Evolutionary conservation across 1,140 invertebrate species (phyloP), one percentile per base, ranked within the genome.

Genomic region (Drosophila orena): DNA sequence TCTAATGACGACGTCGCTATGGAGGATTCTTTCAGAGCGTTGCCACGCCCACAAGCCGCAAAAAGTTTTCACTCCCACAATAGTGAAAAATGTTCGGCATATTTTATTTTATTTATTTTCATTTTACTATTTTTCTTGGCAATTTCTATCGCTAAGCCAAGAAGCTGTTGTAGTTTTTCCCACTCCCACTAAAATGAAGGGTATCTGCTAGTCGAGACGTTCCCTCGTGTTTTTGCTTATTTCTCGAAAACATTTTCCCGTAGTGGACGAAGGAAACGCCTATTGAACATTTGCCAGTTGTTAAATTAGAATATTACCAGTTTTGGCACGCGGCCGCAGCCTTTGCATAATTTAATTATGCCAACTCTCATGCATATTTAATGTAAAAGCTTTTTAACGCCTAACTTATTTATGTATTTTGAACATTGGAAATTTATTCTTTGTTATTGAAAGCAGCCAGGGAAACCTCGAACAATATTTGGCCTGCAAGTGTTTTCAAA

Each of bases 321-420:
- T 88, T 88, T 89, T 88, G 83, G 83, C 83, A 88, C 75, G 81
- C 81, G 69, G 79, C 79, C 79, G 70, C 83, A 83, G 47, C 71
- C 61, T 73, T 89, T 83, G 75, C 71, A 79, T 88, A 88, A 88
- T 88, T 88, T 60, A 83, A 88, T 88, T 88, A 88, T 62, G 79
- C 62, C 47, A 76, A 58, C 84, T 54, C 50, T 72, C 79, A 89
- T 88, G 83, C 85, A 88, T 88, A 88, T 83, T 79, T 72, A 79
- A 88, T 79, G 69, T 8, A 88, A 77, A 84, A 85, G 81, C 81
- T 76, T 85, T 84, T 80, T 56, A 85, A 88, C 70, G 83, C 74
- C 75, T 75, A 38, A 43, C 66, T 61, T 86, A 76, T 81, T 88
- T 85, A 85, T 84, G 81, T 84, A 76, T 77, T 85, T 84, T 66